A percentile compares a stretch with the other conserved stretches of the same genome.
These are phyloP conservation scores for Dolichomitus sp. DNA, from an alignment of 2,888 invertebrate species.

Conservation along the genomic window DNA sequence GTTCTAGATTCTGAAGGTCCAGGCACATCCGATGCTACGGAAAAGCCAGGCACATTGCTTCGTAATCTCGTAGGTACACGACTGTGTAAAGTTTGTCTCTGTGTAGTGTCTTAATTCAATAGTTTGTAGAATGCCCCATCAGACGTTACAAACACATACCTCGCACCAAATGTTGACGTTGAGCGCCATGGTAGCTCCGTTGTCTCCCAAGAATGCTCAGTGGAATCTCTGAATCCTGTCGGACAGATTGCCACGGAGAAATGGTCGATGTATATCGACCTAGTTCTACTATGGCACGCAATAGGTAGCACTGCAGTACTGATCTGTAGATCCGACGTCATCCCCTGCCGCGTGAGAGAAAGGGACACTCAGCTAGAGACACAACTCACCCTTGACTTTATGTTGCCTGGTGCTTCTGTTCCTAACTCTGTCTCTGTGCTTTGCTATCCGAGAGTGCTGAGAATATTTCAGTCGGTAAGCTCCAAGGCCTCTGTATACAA, in stretches of 20 bases:
- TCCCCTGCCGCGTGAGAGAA: neutral
- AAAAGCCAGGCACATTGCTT: neutral
- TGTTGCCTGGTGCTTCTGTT: neutral
- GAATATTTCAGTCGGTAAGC: neutral
- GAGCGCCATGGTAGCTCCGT: slow-evolving; percentile 66
- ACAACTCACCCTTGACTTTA: neutral
- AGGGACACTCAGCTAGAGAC: slow-evolving; percentile 13
- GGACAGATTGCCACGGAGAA: slow-evolving; percentile 74
- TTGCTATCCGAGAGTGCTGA: slow-evolving; percentile 2
- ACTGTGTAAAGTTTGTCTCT: slow-evolving; percentile 3
- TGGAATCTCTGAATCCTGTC: slow-evolving; percentile 80
- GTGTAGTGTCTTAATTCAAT: slow-evolving; percentile 39
- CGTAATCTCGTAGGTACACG: slow-evolving; percentile 13
- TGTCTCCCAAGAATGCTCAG: slow-evolving; percentile 80
- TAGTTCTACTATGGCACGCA: slow-evolving; percentile 47
- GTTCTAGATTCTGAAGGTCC: slow-evolving; percentile 37
- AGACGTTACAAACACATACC: slow-evolving; percentile 75
- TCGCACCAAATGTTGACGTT: slow-evolving; percentile 41
- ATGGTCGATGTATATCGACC: slow-evolving; percentile 66
- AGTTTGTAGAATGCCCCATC: slow-evolving; percentile 64
- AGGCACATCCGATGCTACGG: neutral
- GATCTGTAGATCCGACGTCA: slow-evolving; percentile 18
- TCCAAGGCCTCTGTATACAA: neutral
- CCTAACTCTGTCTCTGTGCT: slow-evolving; percentile 9
- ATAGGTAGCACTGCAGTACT: slow-evolving; percentile 29